Evolutionary conservation across 2,113 vertebrate species (phyloP).

Genomic region (Phrynosoma blainvillii): DNA sequence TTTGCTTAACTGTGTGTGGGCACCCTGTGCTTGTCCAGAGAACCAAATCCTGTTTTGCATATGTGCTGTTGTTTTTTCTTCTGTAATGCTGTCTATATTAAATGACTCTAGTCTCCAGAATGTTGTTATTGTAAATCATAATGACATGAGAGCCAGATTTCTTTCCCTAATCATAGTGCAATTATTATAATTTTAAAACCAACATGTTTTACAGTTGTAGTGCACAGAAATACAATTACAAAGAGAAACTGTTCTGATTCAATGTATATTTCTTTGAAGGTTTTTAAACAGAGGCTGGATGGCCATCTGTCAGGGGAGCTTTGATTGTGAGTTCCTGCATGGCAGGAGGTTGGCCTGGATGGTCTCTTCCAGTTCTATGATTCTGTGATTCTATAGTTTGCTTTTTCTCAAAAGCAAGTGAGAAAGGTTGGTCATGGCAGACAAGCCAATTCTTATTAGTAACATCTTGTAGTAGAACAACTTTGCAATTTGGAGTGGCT

Average conservation of each 20-base stretch:
- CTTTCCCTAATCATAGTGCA: conserved; percentile 14
- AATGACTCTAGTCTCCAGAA: conserved; percentile 26
- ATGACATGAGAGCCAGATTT: conserved; percentile 9
- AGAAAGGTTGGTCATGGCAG: not conserved
- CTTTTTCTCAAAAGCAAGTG: conserved; percentile 6
- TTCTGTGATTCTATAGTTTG: not conserved
- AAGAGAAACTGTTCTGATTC: conserved; percentile 29
- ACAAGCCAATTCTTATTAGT: not conserved
- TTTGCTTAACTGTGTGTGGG: conserved; percentile 21
- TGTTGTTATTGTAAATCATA: not conserved
- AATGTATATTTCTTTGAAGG: not conserved
- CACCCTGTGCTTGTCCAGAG: conserved; percentile 7
- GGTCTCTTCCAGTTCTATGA: too few relatives aligned
- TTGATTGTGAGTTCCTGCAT: too few relatives aligned
- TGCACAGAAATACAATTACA: conserved; percentile 15
- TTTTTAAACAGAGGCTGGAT: too few relatives aligned
- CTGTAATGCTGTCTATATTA: not conserved
- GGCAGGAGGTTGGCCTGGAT: too few relatives aligned
- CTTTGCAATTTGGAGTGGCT: not conserved
- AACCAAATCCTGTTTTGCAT: not conserved
- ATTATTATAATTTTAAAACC: conserved; percentile 22
- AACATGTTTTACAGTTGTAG: conserved; percentile 2
- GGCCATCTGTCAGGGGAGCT: too few relatives aligned
- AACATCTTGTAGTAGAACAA: not conserved
- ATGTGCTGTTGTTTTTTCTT: conserved; percentile 27